These are phyloP conservation scores for Pipistrellus pygmaeus DNA, from an alignment of 2,797 vertebrate genomes.

Conservation along the genomic window DNA sequence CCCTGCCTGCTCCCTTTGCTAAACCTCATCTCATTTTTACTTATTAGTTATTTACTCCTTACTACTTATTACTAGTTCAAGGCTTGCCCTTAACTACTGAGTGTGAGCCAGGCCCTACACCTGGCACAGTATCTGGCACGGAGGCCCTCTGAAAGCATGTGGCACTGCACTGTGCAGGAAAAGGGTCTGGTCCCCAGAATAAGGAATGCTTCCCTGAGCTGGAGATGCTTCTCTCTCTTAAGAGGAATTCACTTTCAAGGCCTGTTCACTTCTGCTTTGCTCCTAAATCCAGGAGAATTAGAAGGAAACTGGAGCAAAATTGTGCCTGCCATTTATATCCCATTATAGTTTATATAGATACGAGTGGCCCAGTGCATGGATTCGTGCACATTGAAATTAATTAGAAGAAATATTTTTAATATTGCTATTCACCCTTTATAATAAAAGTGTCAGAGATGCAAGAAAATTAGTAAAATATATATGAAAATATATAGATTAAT, in stretches of 20 bases:
- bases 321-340: background rate
- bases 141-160: background rate
- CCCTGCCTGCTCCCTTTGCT: background rate
- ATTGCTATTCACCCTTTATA: no score
- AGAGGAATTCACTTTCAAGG: background rate
- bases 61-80: background rate
- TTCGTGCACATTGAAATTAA: no score
- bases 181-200: background rate
- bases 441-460: no score
- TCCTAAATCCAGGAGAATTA: background rate
- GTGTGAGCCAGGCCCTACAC: background rate
- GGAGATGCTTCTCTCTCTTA: background rate
- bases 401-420: no score
- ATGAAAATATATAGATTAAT: no score
- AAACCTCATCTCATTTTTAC: background rate
- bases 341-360: background rate
- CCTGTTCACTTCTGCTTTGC: background rate
- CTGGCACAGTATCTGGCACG: no score
- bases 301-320: background rate
- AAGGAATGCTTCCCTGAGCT: background rate
- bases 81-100: background rate
- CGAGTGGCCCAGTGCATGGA: no score
- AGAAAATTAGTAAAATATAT: no score
- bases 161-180: background rate
- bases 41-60: no score